Evolutionary conservation across 2,113 vertebrate species (phyloP), one percentile per base, ranked within the genome.

Genomic region (Cheirogaleus medius): DNA sequence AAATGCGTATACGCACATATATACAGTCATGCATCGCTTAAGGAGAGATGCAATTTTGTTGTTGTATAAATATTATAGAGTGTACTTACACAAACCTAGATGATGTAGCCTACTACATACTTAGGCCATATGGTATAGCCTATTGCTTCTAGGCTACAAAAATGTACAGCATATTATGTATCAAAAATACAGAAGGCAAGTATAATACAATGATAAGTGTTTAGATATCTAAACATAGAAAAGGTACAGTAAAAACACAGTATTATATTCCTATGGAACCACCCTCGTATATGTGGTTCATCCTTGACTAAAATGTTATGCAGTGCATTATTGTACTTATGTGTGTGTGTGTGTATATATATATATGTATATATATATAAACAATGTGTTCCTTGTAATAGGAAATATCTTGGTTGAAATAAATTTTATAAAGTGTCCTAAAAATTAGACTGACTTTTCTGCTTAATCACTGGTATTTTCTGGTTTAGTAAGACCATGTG

Each of bases 391-490:
- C 18, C 34, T 64, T 76, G 1, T 47, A 88, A 97, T 1, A 56
- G 32, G 17, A 87, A 90, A 92, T 87, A 87, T 18, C 47, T 64
- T 91, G 11, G 77, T 73, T 78, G 71, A 76, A 83, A 88, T 32
- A 92, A 8, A 81, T 81, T 64, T 93, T 94, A 20, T 21, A 6
- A 94, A 77, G 77, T 82, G 27, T 77, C 94, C 90, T 80, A 68
- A 83, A 92, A 83, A 60, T 21, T 21, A 42, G 47, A 58, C 21
- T 92, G 63, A 77, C 71, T 14, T 92, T 39, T 83, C 68, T 12
- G 92, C 47, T 94, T 91, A 68, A 78, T 92, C 63, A 92, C 25
- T 88, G n/a, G 47, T 80, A 93, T 96, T 88, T 68, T 5, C 12
- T 84, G 49, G 20, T 85, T 84, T 49, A 88, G 23, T 56, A 21